Percentiles rank a stretch among this genome's conserved stretches.
Evolutionary conservation across 1,140 invertebrate species (phyloP).

Genomic region (Aphelenchoides besseyi): DNA sequence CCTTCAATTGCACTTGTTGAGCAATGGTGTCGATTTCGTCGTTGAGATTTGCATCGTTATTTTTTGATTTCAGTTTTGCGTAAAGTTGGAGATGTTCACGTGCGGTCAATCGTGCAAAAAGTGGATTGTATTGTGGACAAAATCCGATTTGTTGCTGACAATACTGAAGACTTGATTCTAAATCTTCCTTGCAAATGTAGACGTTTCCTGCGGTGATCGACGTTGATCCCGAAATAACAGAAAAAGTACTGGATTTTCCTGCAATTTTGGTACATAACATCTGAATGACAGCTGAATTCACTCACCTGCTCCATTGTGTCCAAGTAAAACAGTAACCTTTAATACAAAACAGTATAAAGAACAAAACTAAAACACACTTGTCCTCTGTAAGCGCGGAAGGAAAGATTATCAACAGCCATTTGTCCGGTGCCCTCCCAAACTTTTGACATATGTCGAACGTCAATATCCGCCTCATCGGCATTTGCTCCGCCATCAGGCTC

Average conservation of each 20-base stretch:
- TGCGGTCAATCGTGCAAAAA: constrained; percentile 84
- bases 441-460: constrained; percentile 40
- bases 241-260: constrained; percentile 48
- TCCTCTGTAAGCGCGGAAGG: constrained; percentile 46
- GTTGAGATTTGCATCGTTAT: constrained; percentile 14
- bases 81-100: constrained; percentile 83
- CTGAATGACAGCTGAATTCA: background rate
- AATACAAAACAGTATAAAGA: background rate
- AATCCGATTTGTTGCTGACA: constrained; percentile 71
- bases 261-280: constrained; percentile 10
- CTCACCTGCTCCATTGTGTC: constrained; percentile 44
- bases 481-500: constrained; percentile 32
- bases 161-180: constrained; percentile 34
- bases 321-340: constrained; percentile 46
- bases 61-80: constrained; percentile 64
- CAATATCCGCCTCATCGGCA: constrained; percentile 49
- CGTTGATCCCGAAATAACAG: constrained; percentile 40
- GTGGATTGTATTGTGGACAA: constrained; percentile 89
- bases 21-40: constrained; percentile 26
- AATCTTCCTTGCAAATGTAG: constrained; percentile 31
- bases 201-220: constrained; percentile 31
- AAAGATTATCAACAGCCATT: constrained; percentile 43
- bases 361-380: constrained; percentile 28
- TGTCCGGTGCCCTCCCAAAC: constrained; percentile 40
- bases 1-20: constrained; percentile 26